Percentiles rank a stretch among this genome's conserved stretches.
phyloP scores from a whole-genome alignment of 2,888 invertebrate species.

The Oxytorus armatus region DNA sequence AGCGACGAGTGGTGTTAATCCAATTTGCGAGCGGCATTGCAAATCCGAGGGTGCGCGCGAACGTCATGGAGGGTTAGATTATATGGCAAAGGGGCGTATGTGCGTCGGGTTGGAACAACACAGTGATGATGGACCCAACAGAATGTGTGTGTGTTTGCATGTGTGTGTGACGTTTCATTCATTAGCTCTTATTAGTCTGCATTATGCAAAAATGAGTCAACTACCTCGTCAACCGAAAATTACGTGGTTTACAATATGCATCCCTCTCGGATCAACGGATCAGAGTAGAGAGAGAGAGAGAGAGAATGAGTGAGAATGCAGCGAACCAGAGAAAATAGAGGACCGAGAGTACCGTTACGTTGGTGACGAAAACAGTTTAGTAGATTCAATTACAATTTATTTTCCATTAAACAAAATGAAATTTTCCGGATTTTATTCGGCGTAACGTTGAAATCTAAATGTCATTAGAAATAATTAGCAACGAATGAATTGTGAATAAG shows the following conservation, averaged over 20 bases:
- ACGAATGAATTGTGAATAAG: too few relatives aligned
- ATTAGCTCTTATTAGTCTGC: conserved; percentile 80
- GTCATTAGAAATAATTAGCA: background rate
- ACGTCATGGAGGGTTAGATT: conserved; percentile 54
- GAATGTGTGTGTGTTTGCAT: background rate
- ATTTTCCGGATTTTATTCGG: background rate
- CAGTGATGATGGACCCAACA: conserved; percentile 29
- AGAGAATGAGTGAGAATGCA: background rate
- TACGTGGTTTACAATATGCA: conserved; percentile 58
- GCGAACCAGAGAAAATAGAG: background rate
- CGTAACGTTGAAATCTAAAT: background rate
- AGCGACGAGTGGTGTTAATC: conserved; percentile 78
- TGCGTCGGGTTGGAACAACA: conserved; percentile 36
- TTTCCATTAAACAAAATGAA: background rate
- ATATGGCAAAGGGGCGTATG: background rate
- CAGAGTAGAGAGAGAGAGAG: conserved; percentile 7
- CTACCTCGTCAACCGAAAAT: conserved; percentile 75
- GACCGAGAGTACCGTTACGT: background rate
- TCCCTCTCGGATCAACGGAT: conserved; percentile 15
- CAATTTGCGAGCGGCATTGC: conserved; percentile 73
- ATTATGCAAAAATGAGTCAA: conserved; percentile 81
- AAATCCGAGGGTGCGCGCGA: conserved; percentile 65
- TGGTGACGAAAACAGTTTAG: too few relatives aligned
- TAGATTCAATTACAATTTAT: background rate
- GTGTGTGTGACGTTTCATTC: conserved; percentile 73